Percentiles rank a stretch among this genome's conserved stretches.
These are phyloP conservation scores for Stegostoma tigrinum DNA, from an alignment of 2,113 vertebrate species.

Conservation along the genomic window DNA sequence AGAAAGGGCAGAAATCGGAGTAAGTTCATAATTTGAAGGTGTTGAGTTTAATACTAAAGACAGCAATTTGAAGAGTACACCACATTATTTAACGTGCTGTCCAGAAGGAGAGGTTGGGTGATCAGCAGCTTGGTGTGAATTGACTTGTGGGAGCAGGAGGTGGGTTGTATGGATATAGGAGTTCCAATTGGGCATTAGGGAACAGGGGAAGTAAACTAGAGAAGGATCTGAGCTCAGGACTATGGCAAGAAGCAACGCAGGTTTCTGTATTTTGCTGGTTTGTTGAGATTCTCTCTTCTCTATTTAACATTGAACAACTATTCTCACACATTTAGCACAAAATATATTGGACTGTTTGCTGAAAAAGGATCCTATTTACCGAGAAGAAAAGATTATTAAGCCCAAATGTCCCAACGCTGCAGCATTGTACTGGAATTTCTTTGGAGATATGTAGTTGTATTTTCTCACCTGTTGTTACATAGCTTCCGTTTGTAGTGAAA, in stretches of 20 bases:
- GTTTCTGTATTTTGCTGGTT: not conserved
- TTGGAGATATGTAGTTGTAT: not conserved
- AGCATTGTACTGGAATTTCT: not conserved
- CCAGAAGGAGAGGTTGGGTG: not conserved
- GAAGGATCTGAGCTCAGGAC: not conserved
- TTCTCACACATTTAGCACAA: not conserved
- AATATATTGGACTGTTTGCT: not conserved
- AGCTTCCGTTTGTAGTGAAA: slow-evolving; percentile 62
- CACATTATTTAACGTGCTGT: not conserved
- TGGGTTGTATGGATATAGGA: not conserved
- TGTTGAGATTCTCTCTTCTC: not conserved
- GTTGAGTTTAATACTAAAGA: not conserved
- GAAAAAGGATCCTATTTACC: not conserved
- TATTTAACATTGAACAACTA: not conserved
- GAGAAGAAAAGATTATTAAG: not conserved
- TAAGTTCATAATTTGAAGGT: too few species aligned
- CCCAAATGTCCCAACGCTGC: not conserved
- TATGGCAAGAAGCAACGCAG: not conserved
- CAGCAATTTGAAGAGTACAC: not conserved
- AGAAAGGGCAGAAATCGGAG: too few species aligned
- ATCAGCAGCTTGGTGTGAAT: not conserved
- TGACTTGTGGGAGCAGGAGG: not conserved
- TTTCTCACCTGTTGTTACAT: slow-evolving; percentile 39
- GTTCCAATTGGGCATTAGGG: not conserved
- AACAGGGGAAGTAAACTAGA: not conserved